phyloP scores from a whole-genome alignment of 2,888 invertebrate species.

The Drosophila mayaguana region DNA sequence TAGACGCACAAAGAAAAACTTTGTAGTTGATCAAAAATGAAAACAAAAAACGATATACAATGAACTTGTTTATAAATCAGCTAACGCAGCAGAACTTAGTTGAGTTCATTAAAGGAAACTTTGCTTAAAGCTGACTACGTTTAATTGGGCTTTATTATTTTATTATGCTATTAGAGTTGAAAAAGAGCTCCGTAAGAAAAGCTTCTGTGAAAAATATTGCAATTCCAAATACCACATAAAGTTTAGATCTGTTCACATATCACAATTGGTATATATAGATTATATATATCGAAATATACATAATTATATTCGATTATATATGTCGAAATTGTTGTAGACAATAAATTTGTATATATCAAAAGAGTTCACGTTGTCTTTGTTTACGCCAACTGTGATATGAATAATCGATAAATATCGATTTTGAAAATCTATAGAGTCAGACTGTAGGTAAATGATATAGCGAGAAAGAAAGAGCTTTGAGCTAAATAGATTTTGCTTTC shows the following conservation, averaged over 20 bases:
- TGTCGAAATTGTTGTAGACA: no score
- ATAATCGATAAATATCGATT: neutral
- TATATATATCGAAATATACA: no score
- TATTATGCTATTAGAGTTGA: neutral
- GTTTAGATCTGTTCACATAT: no score
- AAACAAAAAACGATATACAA: neutral
- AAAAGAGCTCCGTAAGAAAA: neutral
- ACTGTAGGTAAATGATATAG: neutral
- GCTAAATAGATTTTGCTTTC: neutral
- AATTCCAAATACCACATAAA: no score
- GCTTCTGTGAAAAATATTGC: neutral
- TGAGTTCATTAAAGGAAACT: neutral
- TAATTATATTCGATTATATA: no score
- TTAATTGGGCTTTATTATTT: neutral
- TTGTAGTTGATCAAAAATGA: neutral
- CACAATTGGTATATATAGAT: no score
- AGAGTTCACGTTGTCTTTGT: neutral
- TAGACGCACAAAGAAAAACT: slow-evolving; percentile 17
- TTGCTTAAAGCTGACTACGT: neutral
- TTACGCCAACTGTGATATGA: neutral
- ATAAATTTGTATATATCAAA: no score
- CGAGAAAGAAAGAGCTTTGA: neutral
- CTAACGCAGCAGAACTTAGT: neutral
- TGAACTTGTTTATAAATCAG: neutral
- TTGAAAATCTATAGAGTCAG: neutral